These are phyloP conservation scores for Poecilia wingei DNA, from an alignment of 2,797 vertebrate genomes.

Conservation along the genomic window DNA sequence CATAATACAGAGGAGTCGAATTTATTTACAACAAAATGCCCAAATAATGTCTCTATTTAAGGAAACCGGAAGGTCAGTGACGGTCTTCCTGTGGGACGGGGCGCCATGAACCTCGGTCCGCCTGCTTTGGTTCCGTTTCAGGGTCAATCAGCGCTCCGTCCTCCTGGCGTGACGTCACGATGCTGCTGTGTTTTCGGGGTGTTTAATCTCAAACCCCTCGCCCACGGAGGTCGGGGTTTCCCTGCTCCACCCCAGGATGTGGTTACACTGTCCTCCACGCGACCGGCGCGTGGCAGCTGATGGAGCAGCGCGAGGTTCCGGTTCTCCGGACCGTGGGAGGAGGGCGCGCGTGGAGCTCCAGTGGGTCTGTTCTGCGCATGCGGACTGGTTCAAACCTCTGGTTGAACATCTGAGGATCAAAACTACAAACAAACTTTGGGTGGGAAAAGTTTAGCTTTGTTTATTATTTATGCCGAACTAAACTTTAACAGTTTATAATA, in stretches of 20 bases:
- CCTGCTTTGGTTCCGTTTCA: not conserved
- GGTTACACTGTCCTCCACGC: slow-evolving; percentile 71
- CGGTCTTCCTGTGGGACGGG: not conserved
- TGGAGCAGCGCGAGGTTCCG: slow-evolving; percentile 10
- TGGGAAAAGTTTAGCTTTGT: not conserved
- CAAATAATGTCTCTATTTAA: not conserved
- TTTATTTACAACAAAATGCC: not conserved
- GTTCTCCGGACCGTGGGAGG: slow-evolving; percentile 6
- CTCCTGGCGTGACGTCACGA: not conserved
- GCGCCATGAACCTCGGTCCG: not conserved
- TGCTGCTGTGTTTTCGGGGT: slow-evolving; percentile 38
- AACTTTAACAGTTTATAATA: not conserved
- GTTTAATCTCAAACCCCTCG: slow-evolving; percentile 67
- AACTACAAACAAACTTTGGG: not conserved
- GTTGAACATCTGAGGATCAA: not conserved
- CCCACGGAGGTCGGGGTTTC: slow-evolving; percentile 51
- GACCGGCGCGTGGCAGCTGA: slow-evolving; percentile 74
- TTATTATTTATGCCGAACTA: not conserved
- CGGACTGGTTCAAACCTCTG: not conserved
- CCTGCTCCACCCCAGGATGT: slow-evolving; percentile 49
- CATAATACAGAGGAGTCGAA: not conserved
- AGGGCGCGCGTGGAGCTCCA: not conserved
- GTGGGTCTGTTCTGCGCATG: not conserved
- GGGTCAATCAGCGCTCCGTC: not conserved
- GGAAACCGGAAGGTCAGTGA: not conserved